Conservation (phyloP, 2,113 vertebrate genomes). For the Rhipidura dahli region DNA sequence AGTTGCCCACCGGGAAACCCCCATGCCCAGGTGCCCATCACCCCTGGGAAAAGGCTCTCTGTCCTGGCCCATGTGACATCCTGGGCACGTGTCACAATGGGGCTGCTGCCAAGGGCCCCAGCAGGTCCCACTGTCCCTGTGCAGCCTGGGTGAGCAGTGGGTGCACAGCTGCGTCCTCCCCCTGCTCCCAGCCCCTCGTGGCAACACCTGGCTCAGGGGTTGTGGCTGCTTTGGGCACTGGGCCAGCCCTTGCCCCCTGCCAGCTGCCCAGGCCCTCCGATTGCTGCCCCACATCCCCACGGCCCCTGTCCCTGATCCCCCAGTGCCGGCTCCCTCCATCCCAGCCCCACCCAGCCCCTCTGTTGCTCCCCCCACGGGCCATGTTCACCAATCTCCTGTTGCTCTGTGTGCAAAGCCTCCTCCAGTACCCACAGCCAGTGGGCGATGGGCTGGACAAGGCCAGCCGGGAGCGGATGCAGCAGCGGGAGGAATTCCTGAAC, state of each 20-base stretch:
- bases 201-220: too few species aligned
- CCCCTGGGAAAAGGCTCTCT: background rate
- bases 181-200: background rate
- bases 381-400: fast-evolving
- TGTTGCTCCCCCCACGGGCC: background rate
- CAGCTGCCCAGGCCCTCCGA: background rate
- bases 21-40: background rate
- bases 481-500: background rate
- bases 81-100: too few species aligned
- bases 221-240: background rate
- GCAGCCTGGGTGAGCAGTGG: background rate
- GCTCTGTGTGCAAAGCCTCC: background rate
- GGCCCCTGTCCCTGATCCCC: background rate
- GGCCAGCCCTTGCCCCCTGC: background rate
- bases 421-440: background rate
- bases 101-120: background rate
- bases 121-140: background rate
- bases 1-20: background rate
- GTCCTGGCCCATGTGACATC: background rate
- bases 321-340: background rate
- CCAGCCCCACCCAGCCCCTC: background rate
- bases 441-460: background rate
- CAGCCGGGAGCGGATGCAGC: background rate
- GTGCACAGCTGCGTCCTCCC: background rate
- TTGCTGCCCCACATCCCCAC: background rate